Evolutionary conservation across 2,888 invertebrate species (phyloP), one percentile per base, ranked within the genome.

Genomic region (Galeopsomyia nigrocyanea): DNA sequence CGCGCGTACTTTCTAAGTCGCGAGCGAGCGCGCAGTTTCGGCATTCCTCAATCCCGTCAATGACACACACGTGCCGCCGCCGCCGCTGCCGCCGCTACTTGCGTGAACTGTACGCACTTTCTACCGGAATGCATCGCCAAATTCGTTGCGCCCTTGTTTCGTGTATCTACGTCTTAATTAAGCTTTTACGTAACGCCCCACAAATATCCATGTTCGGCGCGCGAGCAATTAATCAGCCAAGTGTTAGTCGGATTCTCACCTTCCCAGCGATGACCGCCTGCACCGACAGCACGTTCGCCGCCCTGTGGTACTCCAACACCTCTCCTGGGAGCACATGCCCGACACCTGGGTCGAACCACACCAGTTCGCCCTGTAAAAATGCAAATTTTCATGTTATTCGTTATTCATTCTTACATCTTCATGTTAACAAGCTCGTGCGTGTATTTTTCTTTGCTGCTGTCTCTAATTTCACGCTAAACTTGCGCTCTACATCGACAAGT

Each of bases 281-380:
- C 60, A 97, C 95, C 58, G 95, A 95, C 81, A 97, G 91, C 70
- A 96, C 95, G 87, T 95, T 93, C 68, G 96, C 96, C 57, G 95
- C 94, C 75, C 93, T 91, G 88, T 96, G 96, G 79, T 94, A 94
- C 88, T 97, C 97, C 81, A 95, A 89, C 77, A 97, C 94, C 88
- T 95, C 94, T 72, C 97, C 97, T 63, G 97, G 96, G 81, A 97
- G 90, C 81, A 95, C 95, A 87, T 96, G 95, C 78, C 95, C 93
- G 80, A 95, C 91, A 55, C 95, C 95, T 58, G 96, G 93, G 88
- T 96, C 96, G 89, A 97, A 97, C 97, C 97, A 97, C 83, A 97
- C 95, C 87, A 96, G 90, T 87, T 96, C 96, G 74, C 96, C 96
- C 89, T 86, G 79, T 14, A 81, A 81, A 67, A 74, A 60, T 19